These are phyloP conservation scores for Drosophila koepferae DNA, from an alignment of 2,888 invertebrate species.

Conservation along the genomic window DNA sequence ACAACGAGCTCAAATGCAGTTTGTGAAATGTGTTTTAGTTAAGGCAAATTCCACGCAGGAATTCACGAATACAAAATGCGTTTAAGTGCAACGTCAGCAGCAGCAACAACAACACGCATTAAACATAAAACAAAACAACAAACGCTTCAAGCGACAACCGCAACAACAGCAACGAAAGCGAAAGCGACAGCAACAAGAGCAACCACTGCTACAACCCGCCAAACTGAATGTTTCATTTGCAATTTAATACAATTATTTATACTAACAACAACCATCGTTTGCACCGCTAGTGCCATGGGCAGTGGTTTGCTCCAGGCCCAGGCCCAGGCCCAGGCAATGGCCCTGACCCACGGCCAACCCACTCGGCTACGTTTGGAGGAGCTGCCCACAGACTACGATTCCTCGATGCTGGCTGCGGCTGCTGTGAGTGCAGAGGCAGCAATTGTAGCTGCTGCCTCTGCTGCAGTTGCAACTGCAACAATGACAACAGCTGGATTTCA, in stretches of 20 bases:
- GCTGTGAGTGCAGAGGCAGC: conserved; percentile 26
- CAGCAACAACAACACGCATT: conserved; percentile 42
- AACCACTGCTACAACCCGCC: conserved; percentile 15
- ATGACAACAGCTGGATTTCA: conserved; percentile 38
- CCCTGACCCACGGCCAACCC: conserved; percentile 17
- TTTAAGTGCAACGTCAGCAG: conserved; percentile 72
- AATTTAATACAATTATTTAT: conserved; percentile 61
- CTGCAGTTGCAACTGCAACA: conserved; percentile 9
- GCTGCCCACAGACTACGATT: conserved; percentile 16
- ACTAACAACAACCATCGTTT: conserved; percentile 60
- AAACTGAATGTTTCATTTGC: conserved; percentile 56
- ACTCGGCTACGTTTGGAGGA: conserved; percentile 39
- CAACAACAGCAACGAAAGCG: conserved; percentile 25
- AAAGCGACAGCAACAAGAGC: background rate
- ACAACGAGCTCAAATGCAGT: conserved; percentile 68
- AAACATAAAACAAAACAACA: conserved; percentile 25
- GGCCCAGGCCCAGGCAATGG: conserved; percentile 31
- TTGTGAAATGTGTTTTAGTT: conserved; percentile 73
- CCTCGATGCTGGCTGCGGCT: conserved; percentile 27
- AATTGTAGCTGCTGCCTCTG: conserved; percentile 9
- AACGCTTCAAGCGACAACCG: conserved; percentile 27
- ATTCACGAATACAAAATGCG: conserved; percentile 72
- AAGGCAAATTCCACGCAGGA: conserved; percentile 70
- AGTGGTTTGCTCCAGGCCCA: conserved; percentile 34
- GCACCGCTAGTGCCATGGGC: conserved; percentile 39